Conservation (phyloP, 1,140 invertebrate genomes). For the Drosophila nikananu region DNA sequence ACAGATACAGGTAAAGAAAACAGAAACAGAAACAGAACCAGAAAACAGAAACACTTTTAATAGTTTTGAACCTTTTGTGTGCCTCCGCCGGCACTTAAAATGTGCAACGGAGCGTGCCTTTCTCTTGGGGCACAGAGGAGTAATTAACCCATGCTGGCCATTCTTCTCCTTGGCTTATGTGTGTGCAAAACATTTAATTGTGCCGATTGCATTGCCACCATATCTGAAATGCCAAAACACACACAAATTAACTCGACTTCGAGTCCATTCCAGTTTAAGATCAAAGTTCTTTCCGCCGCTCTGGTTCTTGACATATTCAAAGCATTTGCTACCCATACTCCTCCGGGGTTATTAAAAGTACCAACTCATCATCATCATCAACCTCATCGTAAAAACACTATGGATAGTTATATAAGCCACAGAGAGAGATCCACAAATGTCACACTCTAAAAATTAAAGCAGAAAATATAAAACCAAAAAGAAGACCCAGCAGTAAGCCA, state of each 20-base stretch:
- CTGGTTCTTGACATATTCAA: slow-evolving; percentile 77
- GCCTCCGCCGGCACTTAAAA: slow-evolving; percentile 64
- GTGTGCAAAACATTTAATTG: slow-evolving; percentile 81
- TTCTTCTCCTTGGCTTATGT: slow-evolving; percentile 27
- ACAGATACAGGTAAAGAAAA: slow-evolving; percentile 23
- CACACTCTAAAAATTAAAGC: slow-evolving; percentile 60
- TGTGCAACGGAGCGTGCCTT: slow-evolving; percentile 78
- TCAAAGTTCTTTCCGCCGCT: slow-evolving; percentile 66
- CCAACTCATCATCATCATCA: slow-evolving; percentile 49
- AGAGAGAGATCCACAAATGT: slow-evolving; percentile 59
- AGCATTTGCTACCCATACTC: slow-evolving; percentile 49
- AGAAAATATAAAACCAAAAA: slow-evolving; percentile 31
- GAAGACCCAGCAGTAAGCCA: slow-evolving; percentile 48
- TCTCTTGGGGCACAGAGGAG: slow-evolving; percentile 54
- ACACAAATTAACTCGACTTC: slow-evolving; percentile 50
- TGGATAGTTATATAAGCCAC: slow-evolving; percentile 65
- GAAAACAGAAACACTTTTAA: slow-evolving; percentile 71
- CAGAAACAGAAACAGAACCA: slow-evolving; percentile 28
- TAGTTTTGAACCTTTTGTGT: slow-evolving; percentile 77
- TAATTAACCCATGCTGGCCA: slow-evolving; percentile 77
- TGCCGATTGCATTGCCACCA: slow-evolving; percentile 77
- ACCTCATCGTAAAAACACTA: slow-evolving; percentile 12
- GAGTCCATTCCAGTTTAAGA: slow-evolving; percentile 31
- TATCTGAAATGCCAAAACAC: slow-evolving; percentile 71
- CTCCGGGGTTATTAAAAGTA: slow-evolving; percentile 61